A percentile compares a stretch with the other conserved stretches of the same genome.
These are phyloP conservation scores for Napeogenes sylphis DNA, from an alignment of 2,888 invertebrate species.

Conservation along the genomic window DNA sequence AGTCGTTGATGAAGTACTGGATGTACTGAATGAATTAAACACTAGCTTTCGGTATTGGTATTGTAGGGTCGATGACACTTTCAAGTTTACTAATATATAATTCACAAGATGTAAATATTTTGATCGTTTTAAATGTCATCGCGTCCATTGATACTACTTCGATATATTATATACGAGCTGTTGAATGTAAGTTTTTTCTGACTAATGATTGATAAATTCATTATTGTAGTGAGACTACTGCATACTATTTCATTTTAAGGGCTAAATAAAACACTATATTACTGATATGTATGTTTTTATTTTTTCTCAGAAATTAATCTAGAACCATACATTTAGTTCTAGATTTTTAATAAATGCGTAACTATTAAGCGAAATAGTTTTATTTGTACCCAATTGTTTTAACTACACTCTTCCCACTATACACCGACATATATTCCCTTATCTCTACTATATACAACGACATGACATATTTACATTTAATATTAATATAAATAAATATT, in stretches of 20 bases:
- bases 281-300: conserved; percentile 32
- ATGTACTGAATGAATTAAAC: too few species aligned
- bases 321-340: conserved; percentile 37
- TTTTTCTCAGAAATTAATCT: conserved; percentile 25
- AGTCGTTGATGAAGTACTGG: too few species aligned
- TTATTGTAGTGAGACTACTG: not conserved
- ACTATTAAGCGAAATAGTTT: conserved; percentile 43
- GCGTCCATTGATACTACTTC: too few species aligned
- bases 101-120: too few species aligned
- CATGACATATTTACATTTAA: conserved; percentile 57
- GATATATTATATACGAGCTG: too few species aligned
- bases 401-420: conserved; percentile 7
- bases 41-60: too few species aligned
- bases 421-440: not conserved
- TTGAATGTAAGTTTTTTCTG: too few species aligned
- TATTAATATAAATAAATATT: conserved; percentile 64
- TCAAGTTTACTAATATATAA: too few species aligned
- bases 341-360: conserved; percentile 58
- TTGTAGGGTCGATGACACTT: too few species aligned
- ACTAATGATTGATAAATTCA: not conserved
- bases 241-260: not conserved
- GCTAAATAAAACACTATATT: conserved; percentile 23
- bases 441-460: conserved; percentile 59
- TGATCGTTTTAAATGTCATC: too few species aligned
- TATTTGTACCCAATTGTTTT: conserved; percentile 35